Percentiles rank a stretch among this genome's conserved stretches.
Evolutionary conservation across 2,797 vertebrate species (phyloP).

Genomic region (Sciurus carolinensis): DNA sequence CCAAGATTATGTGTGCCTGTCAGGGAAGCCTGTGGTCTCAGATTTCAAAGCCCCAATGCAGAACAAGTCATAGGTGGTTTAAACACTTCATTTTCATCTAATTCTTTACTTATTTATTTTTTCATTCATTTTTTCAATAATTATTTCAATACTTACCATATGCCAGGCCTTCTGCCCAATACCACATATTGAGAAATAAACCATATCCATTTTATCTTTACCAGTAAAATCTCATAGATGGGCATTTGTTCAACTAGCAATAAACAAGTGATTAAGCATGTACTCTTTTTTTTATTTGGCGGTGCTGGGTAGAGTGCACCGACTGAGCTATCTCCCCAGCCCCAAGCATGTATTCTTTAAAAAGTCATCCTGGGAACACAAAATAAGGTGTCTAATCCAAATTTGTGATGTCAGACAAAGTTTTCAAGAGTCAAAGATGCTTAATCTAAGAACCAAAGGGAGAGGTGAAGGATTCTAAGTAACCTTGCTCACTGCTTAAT

Average conservation of each 20-base stretch:
- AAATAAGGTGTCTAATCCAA: neutral
- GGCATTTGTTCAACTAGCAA: neutral
- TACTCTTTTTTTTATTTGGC: no score
- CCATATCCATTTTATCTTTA: neutral
- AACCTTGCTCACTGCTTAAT: neutral
- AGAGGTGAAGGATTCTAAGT: neutral
- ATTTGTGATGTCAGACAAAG: neutral
- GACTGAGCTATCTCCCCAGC: no score
- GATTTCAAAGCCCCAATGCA: neutral
- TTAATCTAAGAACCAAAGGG: neutral
- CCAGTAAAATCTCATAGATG: neutral
- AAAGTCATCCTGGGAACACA: neutral
- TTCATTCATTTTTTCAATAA: neutral
- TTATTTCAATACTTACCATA: neutral
- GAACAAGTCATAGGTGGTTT: neutral
- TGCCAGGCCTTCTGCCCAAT: neutral
- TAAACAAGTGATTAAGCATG: neutral
- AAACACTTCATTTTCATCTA: neutral
- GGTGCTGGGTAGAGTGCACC: no score
- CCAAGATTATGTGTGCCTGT: neutral
- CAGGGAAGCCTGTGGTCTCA: neutral
- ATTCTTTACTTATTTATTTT: neutral
- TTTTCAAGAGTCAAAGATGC: neutral
- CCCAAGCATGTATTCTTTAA: neutral
- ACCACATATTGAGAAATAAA: neutral